Evolutionary conservation across 1,140 invertebrate genomes (phyloP), one percentile per base, ranked within the genome.

Genomic region (Zaprionus africanus): DNA sequence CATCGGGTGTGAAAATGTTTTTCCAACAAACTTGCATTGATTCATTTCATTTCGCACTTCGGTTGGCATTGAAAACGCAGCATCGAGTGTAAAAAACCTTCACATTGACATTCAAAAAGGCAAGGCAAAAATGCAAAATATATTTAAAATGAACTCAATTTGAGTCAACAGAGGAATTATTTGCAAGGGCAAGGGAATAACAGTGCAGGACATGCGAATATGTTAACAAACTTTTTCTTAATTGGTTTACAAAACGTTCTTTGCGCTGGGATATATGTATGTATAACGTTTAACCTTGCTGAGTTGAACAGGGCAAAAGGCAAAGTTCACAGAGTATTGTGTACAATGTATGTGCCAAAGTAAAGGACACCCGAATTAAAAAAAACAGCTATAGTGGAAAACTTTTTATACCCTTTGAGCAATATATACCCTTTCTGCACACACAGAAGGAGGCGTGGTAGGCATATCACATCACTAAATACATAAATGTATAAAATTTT

Each of bases 81-180:
- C n/a, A 71, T n/a, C 24, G 13, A 64, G 61, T 9, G 24, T 24
- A 43, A 49, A 51, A 74, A 79, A 76, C 58, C 62, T 76, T 76
- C 58, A 54, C 72, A 78, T 76, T 76, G 66, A 70, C 66, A 76
- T 71, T 65, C 66, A 62, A 76, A 65, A 67, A 56, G 15, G 15
- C 38, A 62, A n/a, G 24, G 4, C 58, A 63, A 58, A 49, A 34
- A 62, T 64, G 31, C 22, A 59, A 38, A 41, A 38, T 51, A 46
- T 51, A 51, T 61, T 38, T 51, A 15, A 69, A 60, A 74, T 74
- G 67, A 68, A 68, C 57, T 61, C 34, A 53, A 61, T 61, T 61
- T 69, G 43, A 61, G 46, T 31, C 15, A 31, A 17, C 49, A 64
- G 31, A 26, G 31, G 41, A 46, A 53, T 19, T 15, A 36, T 26